These are phyloP conservation scores for Eristalis tenax DNA, from an alignment of 2,888 invertebrate genomes.

Conservation along the genomic window DNA sequence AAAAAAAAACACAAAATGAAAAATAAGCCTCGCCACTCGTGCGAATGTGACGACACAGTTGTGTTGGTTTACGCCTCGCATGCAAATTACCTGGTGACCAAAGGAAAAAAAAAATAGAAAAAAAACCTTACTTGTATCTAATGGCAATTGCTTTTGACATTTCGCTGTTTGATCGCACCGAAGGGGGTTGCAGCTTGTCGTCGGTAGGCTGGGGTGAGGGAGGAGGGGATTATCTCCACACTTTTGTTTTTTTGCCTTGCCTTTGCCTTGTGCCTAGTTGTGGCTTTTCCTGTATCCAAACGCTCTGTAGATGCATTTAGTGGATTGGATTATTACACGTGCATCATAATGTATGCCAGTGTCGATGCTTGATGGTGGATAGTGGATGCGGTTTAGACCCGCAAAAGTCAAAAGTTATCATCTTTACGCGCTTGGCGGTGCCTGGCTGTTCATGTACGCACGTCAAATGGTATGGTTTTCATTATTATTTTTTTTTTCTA, in stretches of 20 bases:
- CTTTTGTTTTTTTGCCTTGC: neutral
- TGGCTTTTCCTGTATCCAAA: constrained; percentile 33
- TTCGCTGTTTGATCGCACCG: constrained; percentile 62
- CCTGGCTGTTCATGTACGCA: constrained; percentile 56
- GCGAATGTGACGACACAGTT: constrained; percentile 68
- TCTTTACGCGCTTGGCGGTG: constrained; percentile 20
- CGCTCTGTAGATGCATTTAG: constrained; percentile 30
- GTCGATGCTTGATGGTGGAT: constrained; percentile 22
- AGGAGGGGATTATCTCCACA: neutral
- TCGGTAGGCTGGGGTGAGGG: neutral
- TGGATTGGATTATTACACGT: constrained; percentile 44
- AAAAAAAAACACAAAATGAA: no score
- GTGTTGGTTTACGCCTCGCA: constrained; percentile 49
- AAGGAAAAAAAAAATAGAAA: neutral
- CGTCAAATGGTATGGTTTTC: constrained; percentile 55
- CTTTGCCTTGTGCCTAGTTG: neutral
- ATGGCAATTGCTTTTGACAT: constrained; percentile 70
- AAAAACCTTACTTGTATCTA: constrained; percentile 22
- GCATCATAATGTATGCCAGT: constrained; percentile 36
- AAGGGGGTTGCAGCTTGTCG: constrained; percentile 15
- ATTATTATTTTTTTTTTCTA: constrained; percentile 7
- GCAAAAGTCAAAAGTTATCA: constrained; percentile 66
- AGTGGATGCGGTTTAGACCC: constrained; percentile 53
- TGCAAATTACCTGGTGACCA: constrained; percentile 56
- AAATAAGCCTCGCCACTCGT: constrained; percentile 47